phyloP scores from a whole-genome alignment of 2,888 invertebrate genomes.

The Osmoderma eremita region DNA sequence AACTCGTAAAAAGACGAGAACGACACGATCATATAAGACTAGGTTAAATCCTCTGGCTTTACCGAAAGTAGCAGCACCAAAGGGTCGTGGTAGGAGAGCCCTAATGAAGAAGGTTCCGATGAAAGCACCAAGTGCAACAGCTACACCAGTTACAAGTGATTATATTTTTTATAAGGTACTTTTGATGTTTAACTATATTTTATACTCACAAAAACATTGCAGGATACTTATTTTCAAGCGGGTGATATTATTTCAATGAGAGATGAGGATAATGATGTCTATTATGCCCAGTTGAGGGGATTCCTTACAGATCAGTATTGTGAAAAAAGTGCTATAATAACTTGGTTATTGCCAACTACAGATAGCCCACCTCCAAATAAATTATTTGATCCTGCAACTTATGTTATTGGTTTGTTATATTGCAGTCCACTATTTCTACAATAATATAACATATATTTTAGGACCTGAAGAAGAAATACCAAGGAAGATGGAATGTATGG shows the following conservation, averaged over 20 bases:
- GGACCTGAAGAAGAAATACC: constrained; percentile 93
- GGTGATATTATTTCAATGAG: constrained; percentile 91
- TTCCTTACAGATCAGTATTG: constrained; percentile 92
- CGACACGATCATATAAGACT: constrained; percentile 65
- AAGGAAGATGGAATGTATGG: constrained; percentile 85
- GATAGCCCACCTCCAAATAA: constrained; percentile 81
- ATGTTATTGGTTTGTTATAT: constrained; percentile 76
- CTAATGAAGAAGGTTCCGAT: constrained; percentile 83
- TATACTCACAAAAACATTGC: constrained; percentile 48
- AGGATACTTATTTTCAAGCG: constrained; percentile 84
- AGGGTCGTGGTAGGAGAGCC: constrained; percentile 80
- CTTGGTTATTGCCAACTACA: constrained; percentile 90
- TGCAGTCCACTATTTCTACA: background rate
- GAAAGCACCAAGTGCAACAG: constrained; percentile 83
- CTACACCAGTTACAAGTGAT: constrained; percentile 83
- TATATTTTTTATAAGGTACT: constrained; percentile 79
- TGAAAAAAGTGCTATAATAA: constrained; percentile 90
- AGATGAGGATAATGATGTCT: constrained; percentile 79
- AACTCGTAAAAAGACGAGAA: constrained; percentile 70
- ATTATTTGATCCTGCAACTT: constrained; percentile 88
- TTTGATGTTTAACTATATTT: background rate
- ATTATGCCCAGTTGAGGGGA: constrained; percentile 90
- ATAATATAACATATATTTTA: constrained; percentile 55
- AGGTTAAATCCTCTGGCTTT: constrained; percentile 62
- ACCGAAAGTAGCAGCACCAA: constrained; percentile 64